A percentile compares a stretch with the other conserved stretches of the same genome.
Evolutionary conservation across 53 echinoderm and acorn worm genomes (phyloP).

Genomic region (Apostichopus leukothele): DNA sequence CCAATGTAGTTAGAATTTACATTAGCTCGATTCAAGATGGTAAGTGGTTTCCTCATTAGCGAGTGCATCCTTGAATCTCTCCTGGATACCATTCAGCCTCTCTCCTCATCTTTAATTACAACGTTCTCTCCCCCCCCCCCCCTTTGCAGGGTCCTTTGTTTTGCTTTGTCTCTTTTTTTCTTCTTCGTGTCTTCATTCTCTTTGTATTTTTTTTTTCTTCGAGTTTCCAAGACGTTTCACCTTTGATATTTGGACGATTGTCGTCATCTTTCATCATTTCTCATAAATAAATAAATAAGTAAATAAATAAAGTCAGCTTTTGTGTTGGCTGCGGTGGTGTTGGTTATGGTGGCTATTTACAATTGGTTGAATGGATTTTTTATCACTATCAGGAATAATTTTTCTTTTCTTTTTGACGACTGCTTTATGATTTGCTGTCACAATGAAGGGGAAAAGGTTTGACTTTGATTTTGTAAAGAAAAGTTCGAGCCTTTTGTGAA

Average conservation of each 20-base stretch:
- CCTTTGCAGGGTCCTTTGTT: neutral
- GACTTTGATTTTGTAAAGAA: too few relatives aligned
- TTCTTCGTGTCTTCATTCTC: neutral
- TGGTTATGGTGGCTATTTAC: neutral
- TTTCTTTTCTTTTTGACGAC: too few relatives aligned
- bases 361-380: neutral
- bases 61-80: neutral
- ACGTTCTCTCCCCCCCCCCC: neutral
- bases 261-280: neutral
- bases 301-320: neutral
- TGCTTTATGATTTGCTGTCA: too few relatives aligned
- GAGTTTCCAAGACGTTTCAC: slow-evolving; percentile 1
- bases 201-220: too few relatives aligned
- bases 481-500: too few relatives aligned
- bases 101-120: slow-evolving; percentile 12
- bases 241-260: slow-evolving; percentile 25
- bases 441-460: too few relatives aligned
- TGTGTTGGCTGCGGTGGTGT: neutral
- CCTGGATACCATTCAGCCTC: neutral
- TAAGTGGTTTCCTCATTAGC: slow-evolving; percentile 51
- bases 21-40: slow-evolving; percentile 87
- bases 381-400: neutral
- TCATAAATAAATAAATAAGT: too few relatives aligned
- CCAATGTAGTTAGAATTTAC: slow-evolving; percentile 84
- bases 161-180: neutral